phyloP scores from a whole-genome alignment of 1,140 invertebrate genomes.

The Coelopa frigida region DNA sequence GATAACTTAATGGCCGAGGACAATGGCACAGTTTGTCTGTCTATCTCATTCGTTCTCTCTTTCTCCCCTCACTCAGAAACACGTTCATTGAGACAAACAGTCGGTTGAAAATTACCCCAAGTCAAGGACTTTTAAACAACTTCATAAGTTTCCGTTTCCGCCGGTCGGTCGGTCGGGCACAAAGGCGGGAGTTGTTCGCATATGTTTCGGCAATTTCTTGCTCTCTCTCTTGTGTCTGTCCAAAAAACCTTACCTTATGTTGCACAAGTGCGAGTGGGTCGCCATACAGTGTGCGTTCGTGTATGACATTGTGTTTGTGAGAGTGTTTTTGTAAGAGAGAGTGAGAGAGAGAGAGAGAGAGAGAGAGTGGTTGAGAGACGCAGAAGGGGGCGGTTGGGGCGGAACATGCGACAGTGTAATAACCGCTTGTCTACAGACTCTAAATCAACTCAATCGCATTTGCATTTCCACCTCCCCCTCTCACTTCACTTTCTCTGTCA shows the following conservation, averaged over 20 bases:
- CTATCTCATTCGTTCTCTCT: not conserved
- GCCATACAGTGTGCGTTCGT: not conserved
- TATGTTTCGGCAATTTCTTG: too few species aligned
- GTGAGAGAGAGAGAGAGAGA: too few species aligned
- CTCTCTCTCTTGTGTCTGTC: not conserved
- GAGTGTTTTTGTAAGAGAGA: too few species aligned
- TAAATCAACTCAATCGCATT: conserved; percentile 34
- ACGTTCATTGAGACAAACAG: too few species aligned
- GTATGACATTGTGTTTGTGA: conserved; percentile 1
- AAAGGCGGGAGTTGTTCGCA: too few species aligned
- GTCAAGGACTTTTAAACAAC: conserved; percentile 27
- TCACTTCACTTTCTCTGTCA: conserved; percentile 20
- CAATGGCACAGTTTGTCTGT: conserved; percentile 21
- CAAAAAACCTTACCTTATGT: conserved; percentile 3
- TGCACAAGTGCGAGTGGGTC: too few species aligned
- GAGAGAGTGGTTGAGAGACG: too few species aligned
- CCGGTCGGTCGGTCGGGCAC: too few species aligned
- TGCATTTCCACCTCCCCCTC: too few species aligned
- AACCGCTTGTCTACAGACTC: conserved; percentile 36
- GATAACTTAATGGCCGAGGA: conserved; percentile 30
- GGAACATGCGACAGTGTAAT: too few species aligned
- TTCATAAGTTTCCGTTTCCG: conserved; percentile 18
- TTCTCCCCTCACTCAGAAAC: conserved; percentile 15
- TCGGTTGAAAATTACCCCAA: conserved; percentile 21
- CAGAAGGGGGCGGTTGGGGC: too few species aligned